Conservation (phyloP, 2,113 vertebrate species). For the Aptenodytes patagonicus region DNA sequence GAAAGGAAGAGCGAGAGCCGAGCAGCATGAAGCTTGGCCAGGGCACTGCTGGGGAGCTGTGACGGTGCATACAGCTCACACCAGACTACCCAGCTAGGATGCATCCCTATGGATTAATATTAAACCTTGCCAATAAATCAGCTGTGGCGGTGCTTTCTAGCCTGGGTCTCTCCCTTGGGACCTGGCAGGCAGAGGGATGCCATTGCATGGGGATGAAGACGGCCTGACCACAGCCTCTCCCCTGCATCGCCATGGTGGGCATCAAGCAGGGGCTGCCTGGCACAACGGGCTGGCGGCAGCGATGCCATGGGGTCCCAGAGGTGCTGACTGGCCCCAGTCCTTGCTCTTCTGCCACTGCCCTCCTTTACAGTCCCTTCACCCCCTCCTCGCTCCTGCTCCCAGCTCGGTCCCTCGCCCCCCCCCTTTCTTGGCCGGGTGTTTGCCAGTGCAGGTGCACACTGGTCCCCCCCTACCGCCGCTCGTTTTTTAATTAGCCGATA, state of each 20-base stretch:
- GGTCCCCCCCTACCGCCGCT: not conserved
- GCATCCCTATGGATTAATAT: not conserved
- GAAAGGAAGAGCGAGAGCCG: not conserved
- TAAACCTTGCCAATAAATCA: not conserved
- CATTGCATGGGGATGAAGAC: not conserved
- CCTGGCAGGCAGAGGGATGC: not conserved
- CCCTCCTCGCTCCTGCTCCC: accelerated
- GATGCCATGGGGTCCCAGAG: accelerated
- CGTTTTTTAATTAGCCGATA: conserved; percentile 59
- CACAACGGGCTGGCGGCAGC: accelerated
- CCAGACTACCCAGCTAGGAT: not conserved
- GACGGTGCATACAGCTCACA: not conserved
- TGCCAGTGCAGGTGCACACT: not conserved
- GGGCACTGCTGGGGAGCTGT: not conserved
- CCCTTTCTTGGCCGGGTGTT: not conserved
- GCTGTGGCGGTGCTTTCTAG: accelerated
- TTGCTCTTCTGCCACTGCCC: not conserved
- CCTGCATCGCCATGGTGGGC: accelerated
- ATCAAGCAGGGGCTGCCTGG: not conserved
- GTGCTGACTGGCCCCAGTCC: not conserved
- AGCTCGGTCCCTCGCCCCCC: not conserved
- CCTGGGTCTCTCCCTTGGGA: not conserved
- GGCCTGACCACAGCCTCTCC: not conserved
- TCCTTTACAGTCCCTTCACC: not conserved
- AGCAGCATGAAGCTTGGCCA: not conserved